Conservation (phyloP, 2,797 vertebrate genomes). For the Natrix natrix region DNA sequence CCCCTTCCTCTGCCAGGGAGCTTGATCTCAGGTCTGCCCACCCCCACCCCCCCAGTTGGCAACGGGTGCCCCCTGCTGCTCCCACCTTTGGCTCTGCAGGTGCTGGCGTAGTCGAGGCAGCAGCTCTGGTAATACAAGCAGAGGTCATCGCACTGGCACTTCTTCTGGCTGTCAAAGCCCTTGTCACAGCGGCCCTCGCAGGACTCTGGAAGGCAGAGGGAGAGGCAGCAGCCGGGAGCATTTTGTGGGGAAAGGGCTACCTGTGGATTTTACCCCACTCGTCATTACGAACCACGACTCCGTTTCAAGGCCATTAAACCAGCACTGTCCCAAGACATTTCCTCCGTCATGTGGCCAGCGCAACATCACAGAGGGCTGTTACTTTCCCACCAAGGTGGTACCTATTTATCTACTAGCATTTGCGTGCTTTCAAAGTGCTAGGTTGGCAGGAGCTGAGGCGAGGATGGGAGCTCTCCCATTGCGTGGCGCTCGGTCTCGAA, state of each 20-base stretch:
- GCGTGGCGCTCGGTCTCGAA: not conserved
- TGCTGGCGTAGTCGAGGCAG: constrained; percentile 78
- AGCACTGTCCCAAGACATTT: not conserved
- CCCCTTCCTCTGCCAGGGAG: not conserved
- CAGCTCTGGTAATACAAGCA: constrained; percentile 93
- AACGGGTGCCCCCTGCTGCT: not conserved
- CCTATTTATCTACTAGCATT: not conserved
- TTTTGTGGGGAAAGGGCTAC: not conserved
- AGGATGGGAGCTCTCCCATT: not conserved
- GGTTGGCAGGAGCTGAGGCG: not conserved
- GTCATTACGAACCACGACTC: rapidly evolving
- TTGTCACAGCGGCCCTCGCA: constrained; percentile 82
- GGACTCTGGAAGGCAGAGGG: constrained; percentile 75
- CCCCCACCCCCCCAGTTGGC: not conserved
- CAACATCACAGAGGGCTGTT: not conserved
- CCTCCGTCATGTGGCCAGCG: too few relatives aligned
- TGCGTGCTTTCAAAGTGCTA: not conserved
- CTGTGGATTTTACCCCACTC: not conserved
- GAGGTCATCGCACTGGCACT: constrained; percentile 91
- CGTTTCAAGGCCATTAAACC: not conserved
- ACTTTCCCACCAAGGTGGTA: not conserved
- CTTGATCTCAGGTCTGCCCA: not conserved
- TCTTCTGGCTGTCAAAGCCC: constrained; percentile 75
- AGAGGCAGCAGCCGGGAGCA: not conserved
- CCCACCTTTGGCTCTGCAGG: constrained; percentile 81